phyloP scores from a whole-genome alignment of 2,797 vertebrate species.

The Rallus crepitans region DNA sequence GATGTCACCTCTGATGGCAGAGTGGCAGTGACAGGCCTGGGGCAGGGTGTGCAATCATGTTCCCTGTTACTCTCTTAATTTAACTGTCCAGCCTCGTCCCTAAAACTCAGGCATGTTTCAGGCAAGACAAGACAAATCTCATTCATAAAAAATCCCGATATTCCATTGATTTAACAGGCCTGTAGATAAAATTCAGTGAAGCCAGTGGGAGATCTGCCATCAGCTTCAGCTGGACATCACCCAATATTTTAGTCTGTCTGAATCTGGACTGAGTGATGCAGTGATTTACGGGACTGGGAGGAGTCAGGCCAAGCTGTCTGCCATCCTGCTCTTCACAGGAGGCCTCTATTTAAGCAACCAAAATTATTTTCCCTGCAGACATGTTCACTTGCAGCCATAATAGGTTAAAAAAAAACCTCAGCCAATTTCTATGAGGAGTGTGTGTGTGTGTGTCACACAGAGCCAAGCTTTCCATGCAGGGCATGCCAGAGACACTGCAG shows the following conservation, averaged over 20 bases:
- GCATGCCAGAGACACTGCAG: background rate
- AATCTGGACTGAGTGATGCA: background rate
- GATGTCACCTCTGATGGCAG: background rate
- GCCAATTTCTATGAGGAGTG: background rate
- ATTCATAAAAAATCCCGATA: background rate
- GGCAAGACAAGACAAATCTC: background rate
- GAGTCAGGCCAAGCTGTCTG: background rate
- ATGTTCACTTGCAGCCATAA: background rate
- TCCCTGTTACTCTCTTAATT: background rate
- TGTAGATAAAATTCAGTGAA: background rate
- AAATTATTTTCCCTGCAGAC: background rate
- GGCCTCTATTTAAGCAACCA: background rate
- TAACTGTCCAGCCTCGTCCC: background rate
- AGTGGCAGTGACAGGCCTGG: background rate
- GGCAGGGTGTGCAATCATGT: background rate
- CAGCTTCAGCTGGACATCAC: conserved; percentile 2
- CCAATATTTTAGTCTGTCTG: background rate
- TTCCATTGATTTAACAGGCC: background rate
- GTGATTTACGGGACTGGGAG: background rate
- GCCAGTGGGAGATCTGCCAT: conserved; percentile 22
- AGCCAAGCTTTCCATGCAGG: background rate
- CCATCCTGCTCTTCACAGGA: background rate
- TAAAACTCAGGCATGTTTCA: background rate
- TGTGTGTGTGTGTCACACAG: background rate
- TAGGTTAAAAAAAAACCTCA: background rate